These are phyloP conservation scores for Notodonta dromedarius DNA, from an alignment of 2,888 invertebrate species.

Conservation along the genomic window DNA sequence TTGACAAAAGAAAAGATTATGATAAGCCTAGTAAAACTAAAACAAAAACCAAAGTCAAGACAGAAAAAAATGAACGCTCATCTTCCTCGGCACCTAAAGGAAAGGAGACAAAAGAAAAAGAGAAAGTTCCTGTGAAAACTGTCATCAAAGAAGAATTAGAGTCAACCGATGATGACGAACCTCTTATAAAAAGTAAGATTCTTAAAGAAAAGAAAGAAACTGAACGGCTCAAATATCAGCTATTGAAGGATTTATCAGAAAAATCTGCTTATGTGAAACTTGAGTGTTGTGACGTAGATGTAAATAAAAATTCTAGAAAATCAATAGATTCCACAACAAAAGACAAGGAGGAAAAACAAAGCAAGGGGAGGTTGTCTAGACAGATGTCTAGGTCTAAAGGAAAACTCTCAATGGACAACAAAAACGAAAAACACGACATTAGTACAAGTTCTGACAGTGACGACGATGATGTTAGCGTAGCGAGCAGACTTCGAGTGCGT, in stretches of 20 bases:
- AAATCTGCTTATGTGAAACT: conserved; percentile 79
- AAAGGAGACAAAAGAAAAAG: conserved; percentile 53
- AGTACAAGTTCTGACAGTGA: conserved; percentile 74
- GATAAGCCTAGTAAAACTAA: conserved; percentile 55
- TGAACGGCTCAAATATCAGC: conserved; percentile 68
- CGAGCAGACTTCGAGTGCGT: conserved; percentile 72
- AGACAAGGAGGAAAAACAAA: conserved; percentile 64
- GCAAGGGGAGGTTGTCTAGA: conserved; percentile 58
- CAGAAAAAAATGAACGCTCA: conserved; percentile 42
- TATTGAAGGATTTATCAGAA: conserved; percentile 75
- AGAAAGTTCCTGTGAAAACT: conserved; percentile 41
- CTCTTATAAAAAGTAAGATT: conserved; percentile 72
- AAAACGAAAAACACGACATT: conserved; percentile 61
- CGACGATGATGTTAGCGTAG: conserved; percentile 67
- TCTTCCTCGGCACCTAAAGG: conserved; percentile 36
- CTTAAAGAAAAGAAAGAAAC: conserved; percentile 70
- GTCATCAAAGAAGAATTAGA: conserved; percentile 68
- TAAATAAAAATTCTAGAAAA: conserved; percentile 69
- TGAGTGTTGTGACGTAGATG: conserved; percentile 76
- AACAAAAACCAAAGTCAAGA: conserved; percentile 52
- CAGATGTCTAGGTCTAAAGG: conserved; percentile 59
- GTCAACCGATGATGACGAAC: conserved; percentile 66
- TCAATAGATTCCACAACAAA: conserved; percentile 60
- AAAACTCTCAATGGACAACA: conserved; percentile 63
- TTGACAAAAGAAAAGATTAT: conserved; percentile 45